A percentile compares a stretch with the other conserved stretches of the same genome.
phyloP scores from a whole-genome alignment of 2,888 invertebrate species.

The Lathronympha strigana region DNA sequence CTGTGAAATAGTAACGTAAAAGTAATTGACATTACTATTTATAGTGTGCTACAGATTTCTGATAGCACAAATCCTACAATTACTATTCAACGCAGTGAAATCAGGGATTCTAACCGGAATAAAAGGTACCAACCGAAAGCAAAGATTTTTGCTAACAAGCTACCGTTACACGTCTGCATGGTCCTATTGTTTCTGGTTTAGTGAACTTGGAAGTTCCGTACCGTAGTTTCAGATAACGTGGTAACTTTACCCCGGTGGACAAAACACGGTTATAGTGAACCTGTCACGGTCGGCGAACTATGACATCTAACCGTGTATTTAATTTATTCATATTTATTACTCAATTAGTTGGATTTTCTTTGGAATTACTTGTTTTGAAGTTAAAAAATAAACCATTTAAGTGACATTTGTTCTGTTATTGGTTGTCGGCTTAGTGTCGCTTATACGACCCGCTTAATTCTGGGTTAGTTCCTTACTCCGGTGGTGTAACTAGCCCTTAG shows the following conservation, averaged over 20 bases:
- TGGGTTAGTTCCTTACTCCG: no score
- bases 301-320: slow-evolving; percentile 43
- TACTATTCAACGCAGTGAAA: neutral
- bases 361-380: neutral
- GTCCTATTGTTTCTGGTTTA: slow-evolving; percentile 63
- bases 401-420: no score
- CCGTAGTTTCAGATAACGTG: slow-evolving; percentile 42
- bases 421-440: no score
- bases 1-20: no score
- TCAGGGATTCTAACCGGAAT: neutral
- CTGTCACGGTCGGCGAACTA: slow-evolving; percentile 64
- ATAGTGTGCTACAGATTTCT: no score
- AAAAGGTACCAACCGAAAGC: slow-evolving; percentile 4
- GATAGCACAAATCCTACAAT: neutral
- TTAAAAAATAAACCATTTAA: no score
- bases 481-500: no score
- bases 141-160: slow-evolving; percentile 43
- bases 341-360: slow-evolving; percentile 12
- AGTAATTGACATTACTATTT: no score
- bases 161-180: slow-evolving; percentile 56
- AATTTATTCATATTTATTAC: slow-evolving; percentile 5
- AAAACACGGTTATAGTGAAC: slow-evolving; percentile 58
- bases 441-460: no score
- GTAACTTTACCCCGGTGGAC: slow-evolving; percentile 58
- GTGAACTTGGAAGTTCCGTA: slow-evolving; percentile 60